Evolutionary conservation across 2,888 invertebrate genomes (phyloP).

Genomic region (Hydrotaea cyrtoneurina): DNA sequence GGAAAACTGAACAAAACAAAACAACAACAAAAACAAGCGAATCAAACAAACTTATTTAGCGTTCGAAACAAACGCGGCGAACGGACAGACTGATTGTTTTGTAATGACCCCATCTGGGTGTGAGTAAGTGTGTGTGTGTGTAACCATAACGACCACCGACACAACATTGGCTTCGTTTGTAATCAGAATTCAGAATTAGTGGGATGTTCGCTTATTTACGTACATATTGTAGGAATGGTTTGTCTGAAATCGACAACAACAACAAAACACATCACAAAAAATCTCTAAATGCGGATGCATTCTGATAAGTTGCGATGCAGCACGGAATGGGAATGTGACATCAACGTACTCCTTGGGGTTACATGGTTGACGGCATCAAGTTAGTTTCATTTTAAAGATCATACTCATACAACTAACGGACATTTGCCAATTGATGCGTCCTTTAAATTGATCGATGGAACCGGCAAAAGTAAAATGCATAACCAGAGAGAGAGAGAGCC

Average conservation of each 20-base stretch:
- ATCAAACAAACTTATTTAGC: conserved; percentile 39
- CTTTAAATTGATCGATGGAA: too few species aligned
- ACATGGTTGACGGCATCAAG: too few species aligned
- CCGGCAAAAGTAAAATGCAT: too few species aligned
- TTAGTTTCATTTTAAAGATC: too few species aligned
- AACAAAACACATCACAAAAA: not conserved
- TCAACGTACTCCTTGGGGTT: too few species aligned
- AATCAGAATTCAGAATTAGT: conserved; percentile 32
- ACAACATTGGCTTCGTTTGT: conserved; percentile 24
- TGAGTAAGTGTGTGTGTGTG: not conserved
- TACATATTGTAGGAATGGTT: conserved; percentile 27
- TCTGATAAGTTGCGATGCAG: conserved; percentile 56
- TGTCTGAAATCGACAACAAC: conserved; percentile 39
- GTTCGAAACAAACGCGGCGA: not conserved
- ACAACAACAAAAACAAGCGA: conserved; percentile 5
- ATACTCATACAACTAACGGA: too few species aligned
- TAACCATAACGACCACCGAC: conserved; percentile 21
- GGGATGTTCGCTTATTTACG: not conserved
- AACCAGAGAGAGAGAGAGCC: too few species aligned
- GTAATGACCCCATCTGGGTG: conserved; percentile 14
- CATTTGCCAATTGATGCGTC: too few species aligned
- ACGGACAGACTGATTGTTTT: conserved; percentile 17
- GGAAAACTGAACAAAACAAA: conserved; percentile 42
- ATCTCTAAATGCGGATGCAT: conserved; percentile 56
- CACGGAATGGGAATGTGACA: not conserved